Evolutionary conservation across 2,797 vertebrate species (phyloP).

Genomic region (Heterohyrax brucei): DNA sequence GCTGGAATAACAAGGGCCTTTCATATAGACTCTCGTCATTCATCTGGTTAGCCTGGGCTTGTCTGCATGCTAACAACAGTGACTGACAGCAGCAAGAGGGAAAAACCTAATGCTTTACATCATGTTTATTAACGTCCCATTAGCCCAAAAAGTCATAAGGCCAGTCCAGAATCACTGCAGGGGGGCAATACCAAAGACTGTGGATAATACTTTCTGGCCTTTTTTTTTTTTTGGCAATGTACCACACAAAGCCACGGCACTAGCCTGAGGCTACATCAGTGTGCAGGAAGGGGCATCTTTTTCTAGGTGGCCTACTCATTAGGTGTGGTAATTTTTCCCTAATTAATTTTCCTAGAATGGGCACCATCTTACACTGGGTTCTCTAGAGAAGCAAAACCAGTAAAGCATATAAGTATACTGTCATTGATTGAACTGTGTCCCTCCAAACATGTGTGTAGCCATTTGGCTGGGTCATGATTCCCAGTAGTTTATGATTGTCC

Average conservation of each 20-base stretch:
- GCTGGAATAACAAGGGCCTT: neutral
- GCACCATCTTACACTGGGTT: no score
- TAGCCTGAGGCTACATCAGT: neutral
- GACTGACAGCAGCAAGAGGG: conserved; percentile 34
- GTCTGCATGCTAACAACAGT: conserved; percentile 11
- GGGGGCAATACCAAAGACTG: neutral
- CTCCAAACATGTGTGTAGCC: no score
- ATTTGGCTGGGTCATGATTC: no score
- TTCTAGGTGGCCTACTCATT: neutral
- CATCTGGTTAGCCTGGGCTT: neutral
- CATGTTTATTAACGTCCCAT: neutral
- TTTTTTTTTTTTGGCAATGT: neutral
- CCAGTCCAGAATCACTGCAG: neutral
- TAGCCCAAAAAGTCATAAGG: neutral
- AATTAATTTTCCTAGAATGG: conserved; percentile 16
- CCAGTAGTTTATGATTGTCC: no score
- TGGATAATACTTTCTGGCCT: neutral
- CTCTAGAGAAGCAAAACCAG: no score
- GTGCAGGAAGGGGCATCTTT: neutral
- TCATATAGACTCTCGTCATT: neutral
- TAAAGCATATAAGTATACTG: no score
- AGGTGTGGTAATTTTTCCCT: neutral
- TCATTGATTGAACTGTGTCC: no score
- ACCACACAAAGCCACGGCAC: neutral
- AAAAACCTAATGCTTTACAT: neutral